These are phyloP conservation scores for Rhagoletis pomonella DNA, from an alignment of 1,140 invertebrate species.

Conservation along the genomic window DNA sequence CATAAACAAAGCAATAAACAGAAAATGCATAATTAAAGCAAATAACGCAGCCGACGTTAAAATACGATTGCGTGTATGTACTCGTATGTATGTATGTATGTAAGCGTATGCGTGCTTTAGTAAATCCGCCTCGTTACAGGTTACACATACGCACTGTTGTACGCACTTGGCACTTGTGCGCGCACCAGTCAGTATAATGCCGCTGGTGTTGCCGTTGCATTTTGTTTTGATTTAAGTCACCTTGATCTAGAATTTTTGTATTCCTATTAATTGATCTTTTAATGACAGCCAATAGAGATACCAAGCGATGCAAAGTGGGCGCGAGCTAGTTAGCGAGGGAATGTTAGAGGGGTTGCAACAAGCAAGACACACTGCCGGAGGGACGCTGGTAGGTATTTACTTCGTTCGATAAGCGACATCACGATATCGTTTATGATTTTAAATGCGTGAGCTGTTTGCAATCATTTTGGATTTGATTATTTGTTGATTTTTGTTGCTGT, in stretches of 20 bases:
- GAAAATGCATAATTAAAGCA: conserved; percentile 51
- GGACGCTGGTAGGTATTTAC: neutral
- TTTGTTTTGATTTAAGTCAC: conserved; percentile 23
- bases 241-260: conserved; percentile 54
- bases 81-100: neutral
- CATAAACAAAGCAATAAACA: conserved; percentile 18
- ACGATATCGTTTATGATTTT: neutral
- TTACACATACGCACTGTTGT: conserved; percentile 24
- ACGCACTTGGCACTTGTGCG: neutral
- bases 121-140: conserved; percentile 37
- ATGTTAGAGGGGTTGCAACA: neutral
- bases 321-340: neutral
- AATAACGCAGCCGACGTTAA: conserved; percentile 28
- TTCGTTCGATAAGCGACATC: conserved; percentile 27
- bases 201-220: neutral
- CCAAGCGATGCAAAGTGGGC: neutral
- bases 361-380: neutral
- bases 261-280: conserved; percentile 54
- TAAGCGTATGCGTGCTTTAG: neutral
- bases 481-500: neutral
- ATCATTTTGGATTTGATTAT: neutral
- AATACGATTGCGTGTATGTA: too few relatives aligned
- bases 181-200: neutral
- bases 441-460: conserved; percentile 26
- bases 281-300: conserved; percentile 45